phyloP scores from a whole-genome alignment of 1,140 invertebrate genomes.

The Drosophila nigromelanica region DNA sequence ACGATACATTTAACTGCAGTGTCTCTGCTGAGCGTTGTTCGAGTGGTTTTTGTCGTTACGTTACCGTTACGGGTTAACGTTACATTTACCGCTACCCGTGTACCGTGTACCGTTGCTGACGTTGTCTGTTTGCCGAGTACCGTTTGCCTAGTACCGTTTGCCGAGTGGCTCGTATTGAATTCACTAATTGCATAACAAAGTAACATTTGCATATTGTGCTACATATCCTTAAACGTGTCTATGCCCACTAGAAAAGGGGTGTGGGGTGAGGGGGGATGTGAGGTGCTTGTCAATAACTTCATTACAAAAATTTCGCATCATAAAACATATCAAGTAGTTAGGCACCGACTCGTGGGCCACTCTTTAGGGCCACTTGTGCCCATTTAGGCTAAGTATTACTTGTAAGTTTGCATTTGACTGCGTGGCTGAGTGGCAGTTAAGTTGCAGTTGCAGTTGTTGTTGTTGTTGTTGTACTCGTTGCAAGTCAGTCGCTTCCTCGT shows the following conservation, averaged over 20 bases:
- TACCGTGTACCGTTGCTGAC: constrained; percentile 32
- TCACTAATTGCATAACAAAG: constrained; percentile 84
- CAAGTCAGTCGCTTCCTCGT: constrained; percentile 8
- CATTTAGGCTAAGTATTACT: constrained; percentile 79
- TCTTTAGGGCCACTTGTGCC: constrained; percentile 68
- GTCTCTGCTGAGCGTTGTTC: constrained; percentile 49
- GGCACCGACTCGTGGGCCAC: constrained; percentile 27
- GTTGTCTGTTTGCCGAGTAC: constrained; percentile 55
- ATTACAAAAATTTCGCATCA: constrained; percentile 72
- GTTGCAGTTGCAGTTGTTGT: constrained; percentile 7
- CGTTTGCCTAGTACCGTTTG: constrained; percentile 50
- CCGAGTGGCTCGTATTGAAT: constrained; percentile 74
- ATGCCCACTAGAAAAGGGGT: constrained; percentile 8
- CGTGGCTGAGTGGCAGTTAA: constrained; percentile 65
- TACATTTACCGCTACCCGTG: constrained; percentile 43
- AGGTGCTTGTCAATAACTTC: constrained; percentile 68
- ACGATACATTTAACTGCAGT: constrained; percentile 72
- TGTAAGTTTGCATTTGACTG: constrained; percentile 78
- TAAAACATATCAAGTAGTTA: constrained; percentile 48
- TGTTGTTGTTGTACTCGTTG: constrained; percentile 16
- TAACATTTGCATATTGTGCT: constrained; percentile 82
- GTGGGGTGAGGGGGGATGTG: background rate
- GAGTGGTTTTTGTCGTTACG: constrained; percentile 34
- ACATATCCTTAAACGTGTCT: constrained; percentile 68
- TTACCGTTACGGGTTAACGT: constrained; percentile 39